Conservation (phyloP, 2,888 invertebrate species). For the Cheilosia scutellata region DNA sequence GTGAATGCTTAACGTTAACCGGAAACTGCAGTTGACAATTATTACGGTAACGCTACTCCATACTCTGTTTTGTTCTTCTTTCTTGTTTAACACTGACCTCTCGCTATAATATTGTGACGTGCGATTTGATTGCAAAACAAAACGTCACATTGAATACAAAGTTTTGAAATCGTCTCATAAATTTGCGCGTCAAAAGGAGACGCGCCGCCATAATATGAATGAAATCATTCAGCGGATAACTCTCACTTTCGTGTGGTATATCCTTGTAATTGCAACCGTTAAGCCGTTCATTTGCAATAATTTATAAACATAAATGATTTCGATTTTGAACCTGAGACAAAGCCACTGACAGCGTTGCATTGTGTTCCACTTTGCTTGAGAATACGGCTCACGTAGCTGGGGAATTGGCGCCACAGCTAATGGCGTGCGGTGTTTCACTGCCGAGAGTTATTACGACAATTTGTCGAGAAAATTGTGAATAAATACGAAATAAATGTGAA, state of each 20-base stretch:
- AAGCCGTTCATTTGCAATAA: slow-evolving; percentile 65
- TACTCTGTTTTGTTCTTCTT: slow-evolving; percentile 15
- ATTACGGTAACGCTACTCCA: slow-evolving; percentile 53
- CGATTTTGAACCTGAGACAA: slow-evolving; percentile 67
- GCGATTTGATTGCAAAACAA: slow-evolving; percentile 1
- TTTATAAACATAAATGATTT: slow-evolving; percentile 59
- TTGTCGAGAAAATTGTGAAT: slow-evolving; percentile 72
- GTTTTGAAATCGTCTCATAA: slow-evolving; percentile 48
- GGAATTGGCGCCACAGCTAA: slow-evolving; percentile 66
- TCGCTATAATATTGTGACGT: slow-evolving; percentile 13
- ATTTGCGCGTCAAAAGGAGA: slow-evolving; percentile 31
- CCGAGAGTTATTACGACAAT: slow-evolving; percentile 71
- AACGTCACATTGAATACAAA: slow-evolving; percentile 25
- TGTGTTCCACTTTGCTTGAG: slow-evolving; percentile 42
- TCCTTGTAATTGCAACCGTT: slow-evolving; percentile 70
- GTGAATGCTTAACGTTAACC: slow-evolving; percentile 63
- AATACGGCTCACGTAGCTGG: slow-evolving; percentile 69
- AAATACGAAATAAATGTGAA: slow-evolving; percentile 63
- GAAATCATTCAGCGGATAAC: slow-evolving; percentile 55
- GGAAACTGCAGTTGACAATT: slow-evolving; percentile 72
- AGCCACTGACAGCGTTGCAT: slow-evolving; percentile 3
- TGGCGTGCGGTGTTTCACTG: slow-evolving; percentile 52
- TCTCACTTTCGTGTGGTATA: slow-evolving; percentile 64
- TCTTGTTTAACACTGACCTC: slow-evolving; percentile 60
- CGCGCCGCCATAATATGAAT: slow-evolving; percentile 44